Base-by-base conservation (phyloP, 2,888 invertebrate genomes). In the Acheta domesticus region DNA sequence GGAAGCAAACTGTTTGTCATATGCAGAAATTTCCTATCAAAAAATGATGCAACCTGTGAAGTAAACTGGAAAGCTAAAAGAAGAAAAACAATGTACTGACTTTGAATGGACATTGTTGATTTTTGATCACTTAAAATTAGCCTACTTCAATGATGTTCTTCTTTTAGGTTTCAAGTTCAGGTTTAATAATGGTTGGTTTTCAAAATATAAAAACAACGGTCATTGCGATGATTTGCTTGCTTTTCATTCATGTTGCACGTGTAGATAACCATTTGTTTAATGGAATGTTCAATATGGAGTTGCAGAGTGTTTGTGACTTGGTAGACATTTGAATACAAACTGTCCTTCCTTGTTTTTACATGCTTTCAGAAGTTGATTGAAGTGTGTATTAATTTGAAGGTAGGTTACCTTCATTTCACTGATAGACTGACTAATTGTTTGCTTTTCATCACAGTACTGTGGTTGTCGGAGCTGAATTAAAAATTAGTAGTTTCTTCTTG, bases 381-480 rank as follows among this genome's bases (percentile, higher is more conserved):
- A 92, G 94, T 95, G 92, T 95, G 95, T 94, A 93, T 95, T 91
- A 94, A 94, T 87, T 92, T 95, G 88, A 95, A 95, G 95, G 95
- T 95, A 92, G 90, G 82, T 82, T 78, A 49, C 74, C 77, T 79
- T 77, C 62, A 62, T 62, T 62, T 62, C 76, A 76, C 23, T 48
- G 36, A 36, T 36, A 36, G 36, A 36, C 36, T 36, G 36, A 36
- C 36, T 36, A 49, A 48, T 79, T 62, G 62, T 62, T n/a, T 62
- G 62, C 62, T 62, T 62, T 62, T 8, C n/a, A 19, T 62, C 62
- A 62, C 62, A 62, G 62, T 62, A 62, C 14, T 62, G 62, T 62
- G 62, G n/a, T 19, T 62, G 62, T 19, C 14, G 14, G 62, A 62
- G n/a, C 4, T n/a, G 8, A 62, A 62, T 62, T 62, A 19, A 19